Evolutionary conservation across 2,113 vertebrate species (phyloP).

Genomic region (Scomber colias): DNA sequence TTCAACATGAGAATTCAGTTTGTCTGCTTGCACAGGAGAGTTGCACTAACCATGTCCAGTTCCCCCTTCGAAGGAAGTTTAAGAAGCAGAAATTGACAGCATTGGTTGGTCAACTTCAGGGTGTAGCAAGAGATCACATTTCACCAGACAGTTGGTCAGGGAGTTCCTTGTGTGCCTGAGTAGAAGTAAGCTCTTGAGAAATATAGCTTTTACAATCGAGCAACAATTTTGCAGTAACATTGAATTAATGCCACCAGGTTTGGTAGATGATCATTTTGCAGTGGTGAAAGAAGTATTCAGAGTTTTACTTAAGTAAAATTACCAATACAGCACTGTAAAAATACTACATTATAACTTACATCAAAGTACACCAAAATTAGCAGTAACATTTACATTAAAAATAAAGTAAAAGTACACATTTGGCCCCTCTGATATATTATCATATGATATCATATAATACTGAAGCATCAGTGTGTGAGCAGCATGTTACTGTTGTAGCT

Average conservation of each 20-base stretch:
- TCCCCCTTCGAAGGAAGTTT: conserved; percentile 22
- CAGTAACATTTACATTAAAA: no score
- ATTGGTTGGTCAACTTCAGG: conserved; percentile 23
- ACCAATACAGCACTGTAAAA: no score
- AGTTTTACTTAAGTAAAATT: no score
- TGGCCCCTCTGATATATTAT: no score
- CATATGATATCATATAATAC: no score
- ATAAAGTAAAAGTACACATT: no score
- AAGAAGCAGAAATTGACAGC: conserved; percentile 46
- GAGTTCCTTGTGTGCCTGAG: no score
- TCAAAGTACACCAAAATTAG: no score
- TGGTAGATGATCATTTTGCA: neutral
- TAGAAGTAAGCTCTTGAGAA: neutral
- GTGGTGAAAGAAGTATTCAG: no score
- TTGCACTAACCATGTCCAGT: conserved; percentile 21
- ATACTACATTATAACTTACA: no score
- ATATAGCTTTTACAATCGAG: conserved; percentile 17
- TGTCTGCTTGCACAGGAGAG: neutral
- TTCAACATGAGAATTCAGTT: neutral
- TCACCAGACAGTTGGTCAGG: conserved; percentile 13
- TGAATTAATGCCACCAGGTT: neutral
- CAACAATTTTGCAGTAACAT: neutral
- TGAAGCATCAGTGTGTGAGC: no score
- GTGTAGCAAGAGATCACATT: conserved; percentile 45
- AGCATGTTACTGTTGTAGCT: no score